These are phyloP conservation scores for Caenorhabditis angaria DNA, from an alignment of 2,888 invertebrate genomes.

Conservation along the genomic window DNA sequence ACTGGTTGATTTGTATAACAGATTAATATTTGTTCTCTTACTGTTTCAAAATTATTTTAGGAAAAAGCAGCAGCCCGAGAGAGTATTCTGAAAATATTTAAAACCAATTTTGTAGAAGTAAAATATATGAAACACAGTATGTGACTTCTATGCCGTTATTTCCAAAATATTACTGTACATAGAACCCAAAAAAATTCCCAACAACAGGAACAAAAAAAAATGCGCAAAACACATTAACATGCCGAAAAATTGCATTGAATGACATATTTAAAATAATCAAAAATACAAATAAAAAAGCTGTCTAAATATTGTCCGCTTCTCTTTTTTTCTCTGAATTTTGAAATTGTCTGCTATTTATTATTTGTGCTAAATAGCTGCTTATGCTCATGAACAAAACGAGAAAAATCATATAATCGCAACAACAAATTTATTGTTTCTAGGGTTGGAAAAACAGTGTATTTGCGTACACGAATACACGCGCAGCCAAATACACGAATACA, in stretches of 20 bases:
- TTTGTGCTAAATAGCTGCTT: slow-evolving; percentile 1
- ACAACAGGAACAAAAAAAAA: neutral
- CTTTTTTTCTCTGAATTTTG: neutral
- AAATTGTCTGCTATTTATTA: neutral
- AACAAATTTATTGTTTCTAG: slow-evolving; percentile 1
- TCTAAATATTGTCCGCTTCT: slow-evolving; percentile 1
- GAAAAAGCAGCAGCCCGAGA: too few species aligned
- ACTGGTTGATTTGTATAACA: neutral
- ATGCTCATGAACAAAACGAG: neutral
- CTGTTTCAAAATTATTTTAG: too few species aligned
- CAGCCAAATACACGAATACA: too few species aligned
- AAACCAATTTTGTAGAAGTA: too few species aligned
- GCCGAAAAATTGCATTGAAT: too few species aligned
- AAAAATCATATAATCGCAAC: neutral
- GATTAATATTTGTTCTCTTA: neutral
- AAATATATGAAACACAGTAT: too few species aligned
- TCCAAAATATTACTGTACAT: too few species aligned
- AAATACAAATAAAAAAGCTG: neutral
- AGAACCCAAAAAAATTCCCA: too few species aligned
- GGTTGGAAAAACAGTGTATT: neutral
- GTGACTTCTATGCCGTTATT: too few species aligned
- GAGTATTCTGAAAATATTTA: too few species aligned
- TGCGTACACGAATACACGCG: neutral
- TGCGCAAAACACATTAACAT: neutral
- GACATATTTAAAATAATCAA: neutral